Base-by-base conservation (phyloP, 2,888 invertebrate genomes). In the Pristionchus entomophagus region DNA sequence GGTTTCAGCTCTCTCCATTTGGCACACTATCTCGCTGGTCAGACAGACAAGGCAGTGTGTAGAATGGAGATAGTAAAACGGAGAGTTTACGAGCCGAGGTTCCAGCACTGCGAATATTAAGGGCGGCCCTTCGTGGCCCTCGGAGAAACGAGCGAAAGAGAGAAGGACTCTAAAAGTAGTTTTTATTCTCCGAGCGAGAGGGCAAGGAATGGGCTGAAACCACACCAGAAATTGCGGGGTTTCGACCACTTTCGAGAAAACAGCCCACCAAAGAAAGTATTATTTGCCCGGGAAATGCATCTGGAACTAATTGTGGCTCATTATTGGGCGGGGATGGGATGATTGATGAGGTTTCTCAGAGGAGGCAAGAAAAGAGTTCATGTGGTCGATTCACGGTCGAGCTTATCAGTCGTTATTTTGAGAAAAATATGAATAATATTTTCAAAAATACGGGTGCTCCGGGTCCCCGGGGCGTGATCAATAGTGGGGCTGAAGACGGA, bases 161-260 rank as follows among this genome's bases (percentile, higher is more conserved):
- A 45, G 45, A 45, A 45, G 45, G 45, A 14, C 45, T 10, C 45
- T 65, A 65, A 65, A 65, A 29, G n/a, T n/a, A 17, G 12, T 35
- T 65, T 65, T 35, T 65, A 38, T 65, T 65, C 35, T 38, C 65
- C 45, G 45, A 45, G 45, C 45, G 62, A 62, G 35, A 65, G 65
- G 65, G 22, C 35, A 65, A 35, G 32, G 65, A 59, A 5, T 14
- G 51, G 8, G 26, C 19, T 26, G 2, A n/a, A 29, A 17, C 32
- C 1, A 29, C 8, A 0, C 10, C 65, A 65, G 65, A 65, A 65
- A 65, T 65, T 65, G 65, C n/a, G 3, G 17, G 65, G 65, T 35
- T 65, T 32, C 65, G 26, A 19, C 3, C 51, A 51, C n/a, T n/a
- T n/a, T n/a, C 45, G 6, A 6, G 45, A 14, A 45, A 45, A 45